phyloP scores from a whole-genome alignment of 1,140 invertebrate species.

The Drosophila varians region DNA sequence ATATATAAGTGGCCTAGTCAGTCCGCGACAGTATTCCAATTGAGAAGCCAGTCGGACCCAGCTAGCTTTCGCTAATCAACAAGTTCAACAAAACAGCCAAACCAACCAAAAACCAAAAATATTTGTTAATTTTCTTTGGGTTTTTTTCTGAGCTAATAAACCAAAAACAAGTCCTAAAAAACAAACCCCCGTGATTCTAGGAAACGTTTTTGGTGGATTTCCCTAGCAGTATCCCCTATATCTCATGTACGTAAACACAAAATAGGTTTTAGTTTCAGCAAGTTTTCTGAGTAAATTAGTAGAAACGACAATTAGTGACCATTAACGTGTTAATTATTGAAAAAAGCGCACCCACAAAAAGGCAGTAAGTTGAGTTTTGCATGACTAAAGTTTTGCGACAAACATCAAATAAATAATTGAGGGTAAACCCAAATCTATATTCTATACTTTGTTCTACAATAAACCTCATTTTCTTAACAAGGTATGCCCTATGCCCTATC shows the following conservation, averaged over 20 bases:
- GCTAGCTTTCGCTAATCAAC: slow-evolving; percentile 44
- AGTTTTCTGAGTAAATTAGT: background rate
- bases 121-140: slow-evolving; percentile 10
- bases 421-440: background rate
- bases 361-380: slow-evolving; percentile 41
- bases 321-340: slow-evolving; percentile 62
- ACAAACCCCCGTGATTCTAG: slow-evolving; percentile 1
- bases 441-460: slow-evolving; percentile 16
- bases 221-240: background rate
- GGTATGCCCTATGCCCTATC: slow-evolving; percentile 13
- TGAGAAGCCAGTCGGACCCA: slow-evolving; percentile 23
- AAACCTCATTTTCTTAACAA: slow-evolving; percentile 8
- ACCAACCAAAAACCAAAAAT: background rate
- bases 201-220: slow-evolving; percentile 30
- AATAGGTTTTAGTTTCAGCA: background rate
- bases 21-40: slow-evolving; percentile 38
- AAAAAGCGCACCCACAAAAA: slow-evolving; percentile 14
- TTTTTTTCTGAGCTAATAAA: background rate
- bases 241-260: slow-evolving; percentile 51
- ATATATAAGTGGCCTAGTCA: slow-evolving; percentile 38
- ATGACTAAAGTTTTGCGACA: slow-evolving; percentile 26
- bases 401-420: background rate
- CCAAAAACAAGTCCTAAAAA: background rate
- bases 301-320: slow-evolving; percentile 28
- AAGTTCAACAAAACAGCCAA: slow-evolving; percentile 6